Percentiles rank a stretch among this genome's conserved stretches.
Evolutionary conservation across 2,888 invertebrate genomes (phyloP).

Genomic region (Meta bourneti): DNA sequence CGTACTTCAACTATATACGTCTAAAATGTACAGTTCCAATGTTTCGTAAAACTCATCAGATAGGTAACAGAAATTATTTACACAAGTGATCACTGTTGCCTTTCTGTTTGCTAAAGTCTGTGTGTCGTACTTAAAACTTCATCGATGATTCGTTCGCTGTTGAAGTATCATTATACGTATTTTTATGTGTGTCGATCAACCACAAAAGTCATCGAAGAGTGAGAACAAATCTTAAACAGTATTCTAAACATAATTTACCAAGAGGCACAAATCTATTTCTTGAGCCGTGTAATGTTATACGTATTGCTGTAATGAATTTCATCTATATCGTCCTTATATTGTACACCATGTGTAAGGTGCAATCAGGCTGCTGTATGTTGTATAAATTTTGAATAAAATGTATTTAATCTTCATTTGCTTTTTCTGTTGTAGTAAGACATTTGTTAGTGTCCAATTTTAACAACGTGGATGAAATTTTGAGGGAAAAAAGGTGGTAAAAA

Average conservation of each 20-base stretch:
- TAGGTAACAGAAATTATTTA: neutral
- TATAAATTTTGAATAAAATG: conserved; percentile 76
- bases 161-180: conserved; percentile 70
- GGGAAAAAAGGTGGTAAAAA: too few species aligned
- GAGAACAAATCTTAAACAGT: conserved; percentile 63
- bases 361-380: conserved; percentile 74
- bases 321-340: conserved; percentile 70
- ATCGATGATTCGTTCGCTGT: neutral
- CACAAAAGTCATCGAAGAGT: conserved; percentile 60
- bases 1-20: neutral
- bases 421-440: neutral
- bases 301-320: conserved; percentile 72
- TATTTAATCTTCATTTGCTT: conserved; percentile 72
- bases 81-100: neutral
- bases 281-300: conserved; percentile 72
- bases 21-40: neutral
- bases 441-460: neutral
- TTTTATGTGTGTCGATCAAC: conserved; percentile 65
- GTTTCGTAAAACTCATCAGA: neutral
- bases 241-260: conserved; percentile 50
- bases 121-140: conserved; percentile 62
- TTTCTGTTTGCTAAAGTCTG: conserved; percentile 64
- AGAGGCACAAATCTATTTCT: conserved; percentile 54
- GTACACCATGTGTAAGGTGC: conserved; percentile 72
- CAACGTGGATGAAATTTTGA: too few species aligned